Conservation (phyloP, 2,797 vertebrate genomes). For the Odontamblyopus rebecca region DNA sequence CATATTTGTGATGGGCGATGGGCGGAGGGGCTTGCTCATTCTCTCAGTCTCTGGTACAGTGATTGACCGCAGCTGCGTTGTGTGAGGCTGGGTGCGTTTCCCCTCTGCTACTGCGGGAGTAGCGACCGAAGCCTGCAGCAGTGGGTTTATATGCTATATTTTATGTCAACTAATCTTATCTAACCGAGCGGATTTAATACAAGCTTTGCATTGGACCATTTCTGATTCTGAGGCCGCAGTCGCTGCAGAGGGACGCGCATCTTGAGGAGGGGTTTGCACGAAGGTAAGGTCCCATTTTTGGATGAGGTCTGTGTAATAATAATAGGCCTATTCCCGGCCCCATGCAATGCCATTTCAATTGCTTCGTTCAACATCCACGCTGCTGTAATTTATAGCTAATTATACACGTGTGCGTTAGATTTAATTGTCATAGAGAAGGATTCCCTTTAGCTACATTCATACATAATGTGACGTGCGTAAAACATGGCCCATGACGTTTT, state of each 20-base stretch:
- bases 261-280: slow-evolving; percentile 15
- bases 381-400: background rate
- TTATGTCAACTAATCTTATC: slow-evolving; percentile 19
- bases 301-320: background rate
- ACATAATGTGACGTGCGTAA: background rate
- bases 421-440: background rate
- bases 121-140: slow-evolving; percentile 36
- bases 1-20: background rate
- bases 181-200: background rate
- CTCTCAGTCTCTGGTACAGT: slow-evolving; percentile 4
- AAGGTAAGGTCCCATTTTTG: slow-evolving; percentile 48
- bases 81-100: slow-evolving; percentile 20
- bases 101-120: slow-evolving; percentile 28
- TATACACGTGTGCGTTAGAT: background rate
- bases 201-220: background rate
- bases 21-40: slow-evolving; percentile 2
- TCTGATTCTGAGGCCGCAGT: slow-evolving; percentile 27
- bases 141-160: background rate
- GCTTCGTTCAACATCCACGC: background rate
- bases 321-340: slow-evolving; percentile 16
- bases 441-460: background rate
- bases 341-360: slow-evolving; percentile 4
- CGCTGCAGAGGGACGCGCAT: background rate
- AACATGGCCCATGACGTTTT: background rate
- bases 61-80: background rate